A percentile compares a stretch with the other conserved stretches of the same genome.
These are phyloP conservation scores for Sphaerodactylus townsendi DNA, from an alignment of 2,113 vertebrate species.

Conservation along the genomic window DNA sequence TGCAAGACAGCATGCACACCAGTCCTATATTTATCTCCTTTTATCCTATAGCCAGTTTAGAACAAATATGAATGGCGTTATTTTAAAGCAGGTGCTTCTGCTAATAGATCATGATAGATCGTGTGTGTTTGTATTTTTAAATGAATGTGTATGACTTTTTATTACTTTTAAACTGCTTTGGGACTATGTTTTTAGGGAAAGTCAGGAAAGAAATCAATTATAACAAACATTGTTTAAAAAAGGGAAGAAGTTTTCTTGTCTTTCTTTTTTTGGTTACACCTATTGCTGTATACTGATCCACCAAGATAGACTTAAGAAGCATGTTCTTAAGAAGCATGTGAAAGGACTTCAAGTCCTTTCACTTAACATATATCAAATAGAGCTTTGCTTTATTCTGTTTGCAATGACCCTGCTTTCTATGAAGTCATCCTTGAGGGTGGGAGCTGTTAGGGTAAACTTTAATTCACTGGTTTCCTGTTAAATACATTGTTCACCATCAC, in stretches of 20 bases:
- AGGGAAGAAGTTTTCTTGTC: too few species aligned
- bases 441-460: too few species aligned
- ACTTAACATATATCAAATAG: background rate
- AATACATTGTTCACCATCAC: too few species aligned
- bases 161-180: background rate
- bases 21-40: background rate
- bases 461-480: too few species aligned
- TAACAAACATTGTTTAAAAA: too few species aligned
- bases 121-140: background rate
- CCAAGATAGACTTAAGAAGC: too few species aligned
- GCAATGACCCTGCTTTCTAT: too few species aligned
- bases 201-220: background rate
- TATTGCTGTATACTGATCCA: too few species aligned
- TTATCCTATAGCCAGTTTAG: background rate
- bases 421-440: too few species aligned
- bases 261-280: too few species aligned
- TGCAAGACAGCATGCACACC: too few species aligned
- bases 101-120: background rate
- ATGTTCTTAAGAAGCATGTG: too few species aligned
- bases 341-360: background rate
- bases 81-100: background rate
- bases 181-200: background rate
- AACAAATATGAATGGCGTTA: background rate
- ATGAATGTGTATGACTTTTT: background rate
- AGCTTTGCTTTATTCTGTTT: background rate